These are phyloP conservation scores for Agapornis canus DNA, from an alignment of 2,797 vertebrate genomes.

Conservation along the genomic window DNA sequence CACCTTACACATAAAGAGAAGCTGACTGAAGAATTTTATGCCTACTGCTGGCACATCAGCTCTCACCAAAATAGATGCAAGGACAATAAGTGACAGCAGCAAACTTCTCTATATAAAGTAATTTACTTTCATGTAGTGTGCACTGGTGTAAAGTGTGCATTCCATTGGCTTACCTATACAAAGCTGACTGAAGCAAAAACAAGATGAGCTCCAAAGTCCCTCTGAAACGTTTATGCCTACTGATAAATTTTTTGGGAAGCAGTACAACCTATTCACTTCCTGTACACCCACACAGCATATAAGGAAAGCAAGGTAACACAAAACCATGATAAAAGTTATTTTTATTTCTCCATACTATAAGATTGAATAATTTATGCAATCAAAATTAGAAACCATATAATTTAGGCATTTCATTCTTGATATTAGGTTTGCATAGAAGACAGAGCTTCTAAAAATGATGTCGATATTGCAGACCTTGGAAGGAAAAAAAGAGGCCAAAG, in stretches of 20 bases:
- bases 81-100: neutral
- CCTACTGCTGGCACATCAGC: neutral
- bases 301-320: neutral
- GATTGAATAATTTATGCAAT: neutral
- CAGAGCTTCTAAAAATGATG: neutral
- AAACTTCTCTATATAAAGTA: neutral
- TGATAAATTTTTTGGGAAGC: neutral
- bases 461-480: neutral
- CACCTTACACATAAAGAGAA: neutral
- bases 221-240: neutral
- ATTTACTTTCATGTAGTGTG: fast-evolving
- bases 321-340: neutral
- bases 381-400: neutral
- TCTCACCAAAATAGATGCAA: neutral
- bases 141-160: neutral
- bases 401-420: neutral
- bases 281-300: too few relatives aligned
- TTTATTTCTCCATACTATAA: neutral
- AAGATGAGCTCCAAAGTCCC: neutral
- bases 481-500: neutral
- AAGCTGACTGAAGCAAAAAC: neutral
- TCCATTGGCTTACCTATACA: neutral
- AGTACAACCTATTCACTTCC: neutral
- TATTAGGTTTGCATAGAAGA: neutral
- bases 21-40: neutral